Base-by-base conservation (phyloP, 1,140 invertebrate genomes). In the Neotoxoptera formosana region DNA sequence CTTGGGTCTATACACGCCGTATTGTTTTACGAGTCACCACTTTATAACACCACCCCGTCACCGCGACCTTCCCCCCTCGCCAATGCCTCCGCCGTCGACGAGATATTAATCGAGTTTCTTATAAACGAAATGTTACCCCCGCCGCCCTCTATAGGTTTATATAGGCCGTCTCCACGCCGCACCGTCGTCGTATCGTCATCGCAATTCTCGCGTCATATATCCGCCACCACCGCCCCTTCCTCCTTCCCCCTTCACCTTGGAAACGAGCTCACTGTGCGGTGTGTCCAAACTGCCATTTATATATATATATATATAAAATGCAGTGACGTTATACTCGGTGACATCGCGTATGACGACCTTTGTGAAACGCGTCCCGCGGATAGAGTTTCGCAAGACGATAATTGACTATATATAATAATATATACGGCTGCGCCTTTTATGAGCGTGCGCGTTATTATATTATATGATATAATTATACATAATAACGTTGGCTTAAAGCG, bases 21-120 rank as follows among this genome's bases (percentile, higher is more conserved):
- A 67, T 76, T 67, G 41, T 87, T 87, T 87, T 87, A 87, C 45
- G 86, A 47, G 86, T 87, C 86, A 47, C 47, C 47, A 76, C 60
- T 76, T 76, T 76, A 76, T 76, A 76, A n/a, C 60, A 76, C 30
- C 60, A 76, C 60, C n/a, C 60, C 47, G 47, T n/a, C 25, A 45
- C 45, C 25, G 86, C 45, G 17, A n/a, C 30, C 47, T 47, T 47
- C 47, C 6, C 14, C 41, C 41, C 41, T 4, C 41, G 41, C 60
- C 60, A 76, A 34, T 76, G 41, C 41, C 41, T 1, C 41, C 60
- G 6, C 86, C 25, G 47, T 48, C 86, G 47, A 87, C n/a, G 30
- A 87, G 30, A 87, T 87, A 87, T 87, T 87, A 87, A 87, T 87
- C 45, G 86, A 84, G 86, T 48, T 87, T 48, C 86, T 30, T 87